Conservation (phyloP, 2,888 invertebrate species). For the Trichogramma evanescens region DNA sequence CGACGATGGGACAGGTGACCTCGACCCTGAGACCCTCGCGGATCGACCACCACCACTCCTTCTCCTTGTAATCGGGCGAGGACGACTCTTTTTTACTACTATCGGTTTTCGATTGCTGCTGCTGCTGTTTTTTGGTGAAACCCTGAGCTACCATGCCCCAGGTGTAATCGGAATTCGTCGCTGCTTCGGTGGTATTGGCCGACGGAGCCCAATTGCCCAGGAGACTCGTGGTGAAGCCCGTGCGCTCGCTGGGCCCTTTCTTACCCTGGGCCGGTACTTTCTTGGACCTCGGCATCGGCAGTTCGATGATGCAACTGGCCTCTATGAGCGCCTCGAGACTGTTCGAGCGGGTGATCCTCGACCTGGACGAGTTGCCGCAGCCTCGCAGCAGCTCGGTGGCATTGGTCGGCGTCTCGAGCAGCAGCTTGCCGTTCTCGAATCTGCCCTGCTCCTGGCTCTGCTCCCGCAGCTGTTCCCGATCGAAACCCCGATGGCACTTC, state of each 20-base stretch:
- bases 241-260: slow-evolving; percentile 26
- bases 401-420: slow-evolving; percentile 69
- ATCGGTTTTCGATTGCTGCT: slow-evolving; percentile 10
- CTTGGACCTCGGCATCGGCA: slow-evolving; percentile 53
- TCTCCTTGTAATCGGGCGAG: background rate
- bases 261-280: slow-evolving; percentile 20
- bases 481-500: slow-evolving; percentile 33
- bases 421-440: slow-evolving; percentile 31
- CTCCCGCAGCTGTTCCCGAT: slow-evolving; percentile 14
- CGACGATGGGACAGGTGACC: slow-evolving; percentile 48
- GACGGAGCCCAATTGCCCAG: slow-evolving; percentile 21
- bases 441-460: slow-evolving; percentile 23
- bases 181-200: background rate
- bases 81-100: slow-evolving; percentile 11
- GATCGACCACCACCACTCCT: slow-evolving; percentile 35
- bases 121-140: slow-evolving; percentile 34
- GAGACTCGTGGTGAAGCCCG: slow-evolving; percentile 38
- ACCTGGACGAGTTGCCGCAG: slow-evolving; percentile 28
- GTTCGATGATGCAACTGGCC: slow-evolving; percentile 50
- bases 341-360: slow-evolving; percentile 29
- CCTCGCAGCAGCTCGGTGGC: slow-evolving; percentile 61
- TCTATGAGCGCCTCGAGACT: slow-evolving; percentile 41
- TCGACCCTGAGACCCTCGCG: slow-evolving; percentile 38
- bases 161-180: slow-evolving; percentile 32
- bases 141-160: slow-evolving; percentile 65